These are phyloP conservation scores for Sinelater perroti DNA, from an alignment of 2,888 invertebrate species.

Conservation along the genomic window DNA sequence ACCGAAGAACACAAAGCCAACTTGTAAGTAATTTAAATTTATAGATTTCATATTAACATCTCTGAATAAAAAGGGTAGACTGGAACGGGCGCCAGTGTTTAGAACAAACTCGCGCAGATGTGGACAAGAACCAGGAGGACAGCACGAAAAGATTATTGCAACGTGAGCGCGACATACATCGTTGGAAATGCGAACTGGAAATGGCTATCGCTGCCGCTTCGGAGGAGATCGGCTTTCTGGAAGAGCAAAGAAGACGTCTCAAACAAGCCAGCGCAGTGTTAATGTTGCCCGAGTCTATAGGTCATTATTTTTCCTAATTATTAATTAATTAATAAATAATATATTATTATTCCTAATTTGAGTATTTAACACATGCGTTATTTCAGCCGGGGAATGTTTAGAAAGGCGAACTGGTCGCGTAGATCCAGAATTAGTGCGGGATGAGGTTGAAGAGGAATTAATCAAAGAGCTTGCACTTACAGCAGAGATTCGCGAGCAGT, in stretches of 20 bases:
- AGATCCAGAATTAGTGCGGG: slow-evolving; percentile 78
- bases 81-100: slow-evolving; percentile 72
- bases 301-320: slow-evolving; percentile 44
- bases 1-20: slow-evolving; percentile 54
- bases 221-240: slow-evolving; percentile 74
- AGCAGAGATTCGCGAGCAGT: slow-evolving; percentile 70
- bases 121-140: slow-evolving; percentile 74
- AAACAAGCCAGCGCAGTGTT: slow-evolving; percentile 74
- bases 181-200: slow-evolving; percentile 81
- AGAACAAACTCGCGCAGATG: slow-evolving; percentile 69
- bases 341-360: too few species aligned
- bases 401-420: slow-evolving; percentile 74
- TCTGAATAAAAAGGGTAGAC: slow-evolving; percentile 59
- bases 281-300: slow-evolving; percentile 78
- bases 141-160: slow-evolving; percentile 72
- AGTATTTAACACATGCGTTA: too few species aligned
- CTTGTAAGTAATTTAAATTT: slow-evolving; percentile 47
- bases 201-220: slow-evolving; percentile 72
- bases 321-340: too few species aligned
- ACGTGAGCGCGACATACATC: slow-evolving; percentile 73
- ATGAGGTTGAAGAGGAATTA: slow-evolving; percentile 79
- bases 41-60: slow-evolving; percentile 1
- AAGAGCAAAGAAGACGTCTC: slow-evolving; percentile 72
- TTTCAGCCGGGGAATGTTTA: slow-evolving; percentile 73
- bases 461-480: slow-evolving; percentile 78